Base-by-base conservation (phyloP, 2,888 invertebrate genomes). In the Sicus ferrugineus region DNA sequence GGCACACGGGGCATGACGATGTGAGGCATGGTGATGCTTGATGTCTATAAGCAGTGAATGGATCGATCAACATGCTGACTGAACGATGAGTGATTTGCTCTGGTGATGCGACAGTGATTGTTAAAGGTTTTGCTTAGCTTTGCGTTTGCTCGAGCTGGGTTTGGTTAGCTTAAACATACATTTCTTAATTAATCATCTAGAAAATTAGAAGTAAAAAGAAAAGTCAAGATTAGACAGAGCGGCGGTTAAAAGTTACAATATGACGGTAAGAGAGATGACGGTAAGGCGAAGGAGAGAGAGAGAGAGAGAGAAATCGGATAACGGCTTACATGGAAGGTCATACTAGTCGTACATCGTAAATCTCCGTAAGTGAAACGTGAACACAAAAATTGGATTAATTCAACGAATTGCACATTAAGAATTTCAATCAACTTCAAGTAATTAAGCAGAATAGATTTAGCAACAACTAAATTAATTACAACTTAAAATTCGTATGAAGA, bases 151-250 rank as follows among this genome's bases (percentile, higher is more conserved):
- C 26, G 26, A 54, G 28, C 7, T 23, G 2, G 16, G n/a, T 46
- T 58, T 65, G 31, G n/a, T 69, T 68, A 56, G 69, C 67, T 73
- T 70, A 71, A 73, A 69, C 63, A 70, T 69, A 69, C 70, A 73
- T 54, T 28, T 23, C 5, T 78, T 75, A 80, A 78, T 81, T 81
- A n/a, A 80, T 84, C 84, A 83, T 84, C 84, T 84, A 84, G 81
- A 84, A 82, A 82, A 81, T 81, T 77, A 79, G 82, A 83, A 78
- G 77, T 78, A 81, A 74, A 77, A 80, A 82, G 80, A 79, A 81
- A 80, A 80, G 73, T 71, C 72, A 42, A 72, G 77, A 81, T 82
- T 81, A 82, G 80, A 80, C 52, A 73, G 72, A 79, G 76, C 34
- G n/a, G 28, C 54, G 0, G 54, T 54, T 28, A 54, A 28, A 28